phyloP scores from a whole-genome alignment of 2,888 invertebrate genomes.

The Tupiocoris notatus region DNA sequence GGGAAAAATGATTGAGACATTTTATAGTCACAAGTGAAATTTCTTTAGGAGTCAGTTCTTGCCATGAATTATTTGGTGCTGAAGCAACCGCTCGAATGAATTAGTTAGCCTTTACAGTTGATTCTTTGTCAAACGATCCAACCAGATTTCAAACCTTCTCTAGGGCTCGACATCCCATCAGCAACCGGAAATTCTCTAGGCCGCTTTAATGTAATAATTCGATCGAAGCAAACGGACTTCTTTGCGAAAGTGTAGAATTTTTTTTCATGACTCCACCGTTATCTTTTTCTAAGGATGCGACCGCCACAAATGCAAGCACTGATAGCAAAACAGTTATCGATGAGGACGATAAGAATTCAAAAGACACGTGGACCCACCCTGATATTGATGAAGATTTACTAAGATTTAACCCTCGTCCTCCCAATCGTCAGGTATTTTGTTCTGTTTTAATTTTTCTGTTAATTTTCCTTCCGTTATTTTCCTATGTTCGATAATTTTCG shows the following conservation, averaged over 20 bases:
- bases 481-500: neutral
- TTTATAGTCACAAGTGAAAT: no score
- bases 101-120: no score
- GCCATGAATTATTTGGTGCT: no score
- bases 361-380: conserved; percentile 31
- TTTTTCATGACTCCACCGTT: conserved; percentile 19
- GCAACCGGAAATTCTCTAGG: no score
- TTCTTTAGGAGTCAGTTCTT: no score
- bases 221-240: no score
- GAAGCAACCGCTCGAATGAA: no score
- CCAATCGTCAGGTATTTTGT: conserved; percentile 31
- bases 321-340: conserved; percentile 26
- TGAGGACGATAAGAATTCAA: conserved; percentile 23
- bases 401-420: conserved; percentile 33
- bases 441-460: conserved; percentile 13
- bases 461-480: neutral
- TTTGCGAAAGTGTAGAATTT: neutral
- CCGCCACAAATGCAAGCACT: neutral
- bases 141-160: no score
- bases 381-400: conserved; percentile 36
- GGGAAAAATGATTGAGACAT: no score
- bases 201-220: no score
- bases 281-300: conserved; percentile 30
- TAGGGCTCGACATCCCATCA: no score
- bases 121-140: no score